Conservation (phyloP, 2,888 invertebrate species). For the Isoperla grammatica region DNA sequence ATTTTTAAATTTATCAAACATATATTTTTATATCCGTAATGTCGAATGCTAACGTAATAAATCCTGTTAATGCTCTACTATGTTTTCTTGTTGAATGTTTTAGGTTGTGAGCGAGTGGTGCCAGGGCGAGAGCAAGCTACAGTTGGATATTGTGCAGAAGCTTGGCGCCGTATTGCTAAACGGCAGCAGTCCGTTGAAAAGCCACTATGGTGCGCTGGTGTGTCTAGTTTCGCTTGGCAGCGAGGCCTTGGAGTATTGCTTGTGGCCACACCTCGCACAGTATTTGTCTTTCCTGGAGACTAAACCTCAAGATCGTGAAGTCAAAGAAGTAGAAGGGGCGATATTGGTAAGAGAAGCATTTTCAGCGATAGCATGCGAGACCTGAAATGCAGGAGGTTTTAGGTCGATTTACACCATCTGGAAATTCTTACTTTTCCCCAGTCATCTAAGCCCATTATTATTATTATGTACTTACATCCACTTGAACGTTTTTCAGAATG, state of each 20-base stretch:
- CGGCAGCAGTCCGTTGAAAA: conserved; percentile 20
- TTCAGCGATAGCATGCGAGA: neutral
- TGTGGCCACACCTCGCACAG: conserved; percentile 27
- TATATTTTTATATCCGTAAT: too few species aligned
- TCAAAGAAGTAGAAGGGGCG: conserved; percentile 19
- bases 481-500: conserved; percentile 18
- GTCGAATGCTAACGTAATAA: too few species aligned
- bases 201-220: conserved; percentile 25
- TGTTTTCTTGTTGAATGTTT: too few species aligned
- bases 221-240: conserved; percentile 20
- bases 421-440: too few species aligned
- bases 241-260: conserved; percentile 25
- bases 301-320: conserved; percentile 1
- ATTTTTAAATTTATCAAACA: too few species aligned
- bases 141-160: conserved; percentile 25
- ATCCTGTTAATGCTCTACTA: too few species aligned
- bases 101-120: conserved; percentile 23
- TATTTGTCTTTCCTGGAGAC: conserved; percentile 18
- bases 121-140: conserved; percentile 17
- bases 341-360: conserved; percentile 16
- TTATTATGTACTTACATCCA: too few species aligned
- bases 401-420: neutral
- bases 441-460: too few species aligned
- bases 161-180: conserved; percentile 22
- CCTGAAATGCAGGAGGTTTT: neutral